These are phyloP conservation scores for Valencia hispanica DNA, from an alignment of 2,797 vertebrate species.

Conservation along the genomic window DNA sequence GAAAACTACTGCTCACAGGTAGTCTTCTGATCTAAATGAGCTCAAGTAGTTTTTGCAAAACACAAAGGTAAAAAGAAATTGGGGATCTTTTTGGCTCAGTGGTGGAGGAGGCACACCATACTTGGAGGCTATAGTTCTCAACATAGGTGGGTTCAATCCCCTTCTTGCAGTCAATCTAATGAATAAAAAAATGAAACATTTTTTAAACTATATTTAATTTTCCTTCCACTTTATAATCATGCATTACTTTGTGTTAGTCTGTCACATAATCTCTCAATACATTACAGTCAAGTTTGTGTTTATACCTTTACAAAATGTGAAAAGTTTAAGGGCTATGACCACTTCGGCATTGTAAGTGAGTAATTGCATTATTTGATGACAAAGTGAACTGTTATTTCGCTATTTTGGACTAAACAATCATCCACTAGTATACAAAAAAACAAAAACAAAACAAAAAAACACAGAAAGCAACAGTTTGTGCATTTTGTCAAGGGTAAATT, in stretches of 20 bases:
- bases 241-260: too few relatives aligned
- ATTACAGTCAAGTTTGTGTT: not conserved
- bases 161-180: not conserved
- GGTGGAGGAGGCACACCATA: too few relatives aligned
- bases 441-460: too few relatives aligned
- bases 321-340: not conserved
- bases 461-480: not conserved
- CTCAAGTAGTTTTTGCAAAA: too few relatives aligned
- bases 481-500: not conserved
- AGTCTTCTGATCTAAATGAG: too few relatives aligned
- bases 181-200: not conserved
- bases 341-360: not conserved
- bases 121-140: too few relatives aligned
- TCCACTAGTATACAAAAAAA: not conserved
- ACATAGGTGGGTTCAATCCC: not conserved
- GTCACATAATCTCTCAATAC: not conserved
- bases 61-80: too few relatives aligned
- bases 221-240: not conserved
- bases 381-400: not conserved
- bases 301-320: not conserved
- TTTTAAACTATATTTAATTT: not conserved
- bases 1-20: too few relatives aligned
- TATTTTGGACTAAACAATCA: not conserved
- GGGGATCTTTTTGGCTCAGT: too few relatives aligned
- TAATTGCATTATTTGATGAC: not conserved